A percentile compares a stretch with the other conserved stretches of the same genome.
Evolutionary conservation across 1,140 invertebrate species (phyloP).

Genomic region (Pseudachorutes palmiensis): DNA sequence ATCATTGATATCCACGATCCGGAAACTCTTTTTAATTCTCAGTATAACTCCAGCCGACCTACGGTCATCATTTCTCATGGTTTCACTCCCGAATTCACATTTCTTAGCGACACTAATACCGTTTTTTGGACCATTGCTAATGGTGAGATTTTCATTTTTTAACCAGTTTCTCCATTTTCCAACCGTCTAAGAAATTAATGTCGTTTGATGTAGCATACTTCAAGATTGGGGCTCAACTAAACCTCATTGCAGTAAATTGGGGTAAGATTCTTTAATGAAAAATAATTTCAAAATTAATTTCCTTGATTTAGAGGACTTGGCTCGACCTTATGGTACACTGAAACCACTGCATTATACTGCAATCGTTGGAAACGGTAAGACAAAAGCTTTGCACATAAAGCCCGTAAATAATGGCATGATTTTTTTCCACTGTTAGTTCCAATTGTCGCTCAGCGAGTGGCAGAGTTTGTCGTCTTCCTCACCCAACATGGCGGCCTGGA

Average conservation of each 20-base stretch:
- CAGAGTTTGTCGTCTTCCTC: background rate
- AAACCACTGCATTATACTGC: background rate
- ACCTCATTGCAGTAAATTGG: slow-evolving; percentile 2
- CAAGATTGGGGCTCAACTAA: background rate
- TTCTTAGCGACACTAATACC: background rate
- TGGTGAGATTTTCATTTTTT: background rate
- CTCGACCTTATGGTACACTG: background rate
- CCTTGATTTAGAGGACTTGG: too few relatives aligned
- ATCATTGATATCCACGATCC: slow-evolving; percentile 4
- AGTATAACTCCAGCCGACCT: background rate
- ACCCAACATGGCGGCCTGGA: background rate
- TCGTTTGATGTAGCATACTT: background rate
- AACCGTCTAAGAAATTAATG: background rate
- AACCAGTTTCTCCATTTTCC: background rate
- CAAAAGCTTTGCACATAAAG: too few relatives aligned
- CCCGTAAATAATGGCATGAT: too few relatives aligned
- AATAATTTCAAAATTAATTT: too few relatives aligned
- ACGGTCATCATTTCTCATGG: background rate
- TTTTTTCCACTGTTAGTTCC: too few relatives aligned
- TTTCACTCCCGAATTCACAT: background rate
- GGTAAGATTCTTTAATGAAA: background rate
- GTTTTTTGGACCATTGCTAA: background rate
- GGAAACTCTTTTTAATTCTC: background rate
- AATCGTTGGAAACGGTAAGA: background rate
- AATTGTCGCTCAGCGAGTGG: background rate